Conservation (phyloP, 2,113 vertebrate genomes). For the Poicephalus meyeri region DNA sequence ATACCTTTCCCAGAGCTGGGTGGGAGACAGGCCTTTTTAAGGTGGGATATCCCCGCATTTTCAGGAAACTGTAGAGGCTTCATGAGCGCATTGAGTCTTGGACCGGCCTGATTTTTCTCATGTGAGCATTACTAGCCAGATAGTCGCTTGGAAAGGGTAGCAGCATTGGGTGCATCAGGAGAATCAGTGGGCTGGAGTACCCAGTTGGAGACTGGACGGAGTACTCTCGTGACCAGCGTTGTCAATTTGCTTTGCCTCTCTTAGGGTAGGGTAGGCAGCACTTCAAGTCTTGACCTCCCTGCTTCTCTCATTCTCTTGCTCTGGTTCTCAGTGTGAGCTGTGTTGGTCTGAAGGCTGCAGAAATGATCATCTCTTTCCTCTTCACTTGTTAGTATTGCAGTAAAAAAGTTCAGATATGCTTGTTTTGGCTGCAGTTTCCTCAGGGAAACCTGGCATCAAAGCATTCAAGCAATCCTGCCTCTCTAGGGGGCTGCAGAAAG, state of each 20-base stretch:
- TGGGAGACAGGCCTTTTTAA: background rate
- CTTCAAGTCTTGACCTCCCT: fast-evolving
- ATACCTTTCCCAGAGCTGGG: background rate
- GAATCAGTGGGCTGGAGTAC: background rate
- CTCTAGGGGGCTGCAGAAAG: background rate
- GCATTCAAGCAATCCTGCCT: background rate
- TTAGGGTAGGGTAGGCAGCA: background rate
- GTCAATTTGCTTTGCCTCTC: background rate
- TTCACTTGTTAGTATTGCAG: background rate
- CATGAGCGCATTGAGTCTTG: background rate
- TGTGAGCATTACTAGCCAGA: background rate
- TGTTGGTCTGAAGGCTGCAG: background rate
- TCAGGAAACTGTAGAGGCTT: background rate
- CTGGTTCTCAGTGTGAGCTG: background rate
- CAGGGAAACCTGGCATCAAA: background rate
- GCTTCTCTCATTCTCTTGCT: background rate
- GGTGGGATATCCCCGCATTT: background rate
- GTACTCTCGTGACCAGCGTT: too few species aligned
- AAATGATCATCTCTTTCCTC: background rate
- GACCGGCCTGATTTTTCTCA: background rate
- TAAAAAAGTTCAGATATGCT: background rate
- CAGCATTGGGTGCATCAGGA: background rate
- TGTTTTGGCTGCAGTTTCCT: background rate
- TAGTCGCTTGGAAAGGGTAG: background rate
- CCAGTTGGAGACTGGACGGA: background rate